A percentile compares a stretch with the other conserved stretches of the same genome.
These are phyloP conservation scores for Anguilla obscura DNA, from an alignment of 2,797 vertebrate genomes.

Conservation along the genomic window DNA sequence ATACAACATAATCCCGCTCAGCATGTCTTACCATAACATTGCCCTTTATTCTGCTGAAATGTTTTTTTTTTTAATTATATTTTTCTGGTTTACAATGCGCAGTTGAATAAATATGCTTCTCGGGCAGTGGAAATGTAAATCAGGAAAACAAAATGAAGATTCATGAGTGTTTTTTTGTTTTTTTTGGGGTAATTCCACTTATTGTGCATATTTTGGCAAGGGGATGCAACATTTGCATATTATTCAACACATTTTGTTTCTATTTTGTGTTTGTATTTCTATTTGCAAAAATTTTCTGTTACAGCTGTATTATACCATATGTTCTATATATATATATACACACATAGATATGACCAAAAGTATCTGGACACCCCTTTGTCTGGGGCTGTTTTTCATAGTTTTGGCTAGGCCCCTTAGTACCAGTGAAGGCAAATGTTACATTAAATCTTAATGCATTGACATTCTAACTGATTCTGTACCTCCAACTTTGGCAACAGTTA, in stretches of 20 bases:
- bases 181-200: background rate
- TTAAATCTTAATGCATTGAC: no score
- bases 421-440: no score
- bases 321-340: no score
- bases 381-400: no score
- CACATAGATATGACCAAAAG: no score
- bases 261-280: background rate
- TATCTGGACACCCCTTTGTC: no score
- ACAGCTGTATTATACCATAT: background rate
- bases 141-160: background rate
- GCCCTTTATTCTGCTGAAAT: background rate
- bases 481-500: no score
- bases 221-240: background rate
- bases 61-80: background rate
- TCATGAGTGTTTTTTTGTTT: background rate
- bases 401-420: no score
- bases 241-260: background rate
- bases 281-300: background rate
- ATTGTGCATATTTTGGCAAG: background rate
- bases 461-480: no score
- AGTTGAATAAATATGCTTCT: background rate
- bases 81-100: background rate
- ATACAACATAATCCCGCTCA: background rate
- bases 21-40: background rate
- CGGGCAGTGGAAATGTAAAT: background rate